These are phyloP conservation scores for Drosophila recens DNA, from an alignment of 2,888 invertebrate genomes.

Conservation along the genomic window DNA sequence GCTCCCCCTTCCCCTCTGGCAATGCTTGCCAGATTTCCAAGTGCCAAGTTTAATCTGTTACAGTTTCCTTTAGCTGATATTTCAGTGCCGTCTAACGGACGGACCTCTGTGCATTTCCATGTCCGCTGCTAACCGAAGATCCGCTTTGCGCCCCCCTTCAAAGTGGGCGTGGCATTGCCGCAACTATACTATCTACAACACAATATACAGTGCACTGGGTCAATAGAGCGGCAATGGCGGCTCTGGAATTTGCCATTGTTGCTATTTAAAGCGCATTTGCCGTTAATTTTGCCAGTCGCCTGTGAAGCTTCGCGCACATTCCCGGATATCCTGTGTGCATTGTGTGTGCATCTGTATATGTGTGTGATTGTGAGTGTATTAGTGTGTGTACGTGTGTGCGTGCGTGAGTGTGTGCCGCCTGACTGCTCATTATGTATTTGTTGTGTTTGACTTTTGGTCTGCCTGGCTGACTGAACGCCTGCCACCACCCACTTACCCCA, in stretches of 20 bases:
- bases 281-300: constrained; percentile 78
- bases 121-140: constrained; percentile 56
- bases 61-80: constrained; percentile 71
- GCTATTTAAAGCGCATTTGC: constrained; percentile 79
- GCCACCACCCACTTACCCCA: background rate
- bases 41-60: constrained; percentile 80
- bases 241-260: constrained; percentile 71
- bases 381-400: constrained; percentile 25
- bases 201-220: constrained; percentile 62
- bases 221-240: constrained; percentile 71
- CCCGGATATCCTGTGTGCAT: constrained; percentile 68
- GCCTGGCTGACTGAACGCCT: constrained; percentile 21
- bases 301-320: constrained; percentile 75
- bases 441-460: constrained; percentile 64
- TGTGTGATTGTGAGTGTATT: constrained; percentile 11
- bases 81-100: constrained; percentile 47
- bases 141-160: constrained; percentile 26
- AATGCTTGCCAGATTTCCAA: constrained; percentile 56
- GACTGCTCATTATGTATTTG: constrained; percentile 78
- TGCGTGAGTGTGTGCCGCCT: constrained; percentile 49
- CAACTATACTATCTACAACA: constrained; percentile 36
- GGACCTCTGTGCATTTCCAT: constrained; percentile 52
- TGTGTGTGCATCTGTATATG: constrained; percentile 12
- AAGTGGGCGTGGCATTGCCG: constrained; percentile 37
- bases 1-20: background rate